Base-by-base conservation (phyloP, 2,888 invertebrate species). In the Drosophila melanocephala region DNA sequence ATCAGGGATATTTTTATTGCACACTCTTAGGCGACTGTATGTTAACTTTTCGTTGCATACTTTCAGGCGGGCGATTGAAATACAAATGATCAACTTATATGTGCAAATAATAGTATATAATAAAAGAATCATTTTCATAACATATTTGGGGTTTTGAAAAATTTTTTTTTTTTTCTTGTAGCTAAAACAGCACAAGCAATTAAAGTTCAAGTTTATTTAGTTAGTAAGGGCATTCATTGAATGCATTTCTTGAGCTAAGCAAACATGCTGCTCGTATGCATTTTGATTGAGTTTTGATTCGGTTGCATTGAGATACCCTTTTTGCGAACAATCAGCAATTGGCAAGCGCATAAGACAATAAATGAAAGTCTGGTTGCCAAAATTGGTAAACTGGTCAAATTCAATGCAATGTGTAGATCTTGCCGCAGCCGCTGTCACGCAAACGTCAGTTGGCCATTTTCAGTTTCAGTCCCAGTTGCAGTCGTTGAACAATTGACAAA, bases 281-380 rank as follows among this genome's bases (percentile, higher is more conserved):
- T 42, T 42, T 65, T 55, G 65, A 59, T 59, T 66, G 55, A 56
- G 47, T 42, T 52, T 59, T 28, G 5, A 37, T 32, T 47, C 28
- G 19, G 22, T 14, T 39, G 42, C 52, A 47, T 59, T 67, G 61
- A 42, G 42, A 57, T 79, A 81, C 82, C 82, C 79, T 78, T 78
- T 72, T 64, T 64, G 53, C 50, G 67, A 72, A 67, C 77, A 67
- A 33, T 60, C 65, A 35, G 60, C 59, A 55, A 77, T 19, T 70
- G 47, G 30, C 33, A 47, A 42, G 30, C 35, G 33, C 62, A 55
- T 55, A 80, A 66, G 75, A 77, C 78, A 90, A 90, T 88, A 92
- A 91, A 92, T 91, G 92, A 92, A 92, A 92, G 92, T 92, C 87
- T 79, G 87, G 80, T 81, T 89, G 83, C 92, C 92, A 89, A 92